phyloP scores from a whole-genome alignment of 2,888 invertebrate species.

The Melipona beecheii region DNA sequence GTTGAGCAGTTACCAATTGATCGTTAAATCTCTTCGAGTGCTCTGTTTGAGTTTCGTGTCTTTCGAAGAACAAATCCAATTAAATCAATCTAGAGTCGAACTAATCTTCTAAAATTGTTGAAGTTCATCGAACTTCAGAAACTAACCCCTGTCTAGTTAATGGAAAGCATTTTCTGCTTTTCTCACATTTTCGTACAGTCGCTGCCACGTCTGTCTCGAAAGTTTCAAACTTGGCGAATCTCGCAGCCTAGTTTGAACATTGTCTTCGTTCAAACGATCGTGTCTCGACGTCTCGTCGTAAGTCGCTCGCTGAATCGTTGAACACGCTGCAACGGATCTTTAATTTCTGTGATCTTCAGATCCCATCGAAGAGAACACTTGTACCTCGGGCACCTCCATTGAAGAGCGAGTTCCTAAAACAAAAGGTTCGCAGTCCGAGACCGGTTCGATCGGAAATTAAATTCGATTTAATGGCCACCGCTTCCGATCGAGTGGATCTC shows the following conservation, averaged over 20 bases:
- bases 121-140: not conserved
- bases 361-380: not conserved
- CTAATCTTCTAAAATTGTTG: not conserved
- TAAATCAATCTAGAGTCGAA: too few species aligned
- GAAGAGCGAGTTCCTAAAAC: not conserved
- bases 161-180: not conserved
- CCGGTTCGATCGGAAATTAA: slow-evolving; percentile 19
- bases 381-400: not conserved
- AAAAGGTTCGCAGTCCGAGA: not conserved
- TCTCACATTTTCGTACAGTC: not conserved
- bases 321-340: not conserved
- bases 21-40: not conserved
- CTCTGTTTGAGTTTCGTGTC: not conserved
- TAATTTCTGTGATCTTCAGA: not conserved
- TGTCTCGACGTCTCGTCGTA: not conserved
- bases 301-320: not conserved
- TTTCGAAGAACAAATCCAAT: not conserved
- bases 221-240: not conserved
- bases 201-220: not conserved
- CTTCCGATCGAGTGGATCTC: slow-evolving; percentile 37
- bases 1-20: not conserved
- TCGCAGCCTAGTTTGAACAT: not conserved
- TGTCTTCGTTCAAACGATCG: not conserved
- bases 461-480: slow-evolving; percentile 37
- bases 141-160: not conserved